These are phyloP conservation scores for Drepanosiphum platanoidis DNA, from an alignment of 2,888 invertebrate genomes.

Conservation along the genomic window DNA sequence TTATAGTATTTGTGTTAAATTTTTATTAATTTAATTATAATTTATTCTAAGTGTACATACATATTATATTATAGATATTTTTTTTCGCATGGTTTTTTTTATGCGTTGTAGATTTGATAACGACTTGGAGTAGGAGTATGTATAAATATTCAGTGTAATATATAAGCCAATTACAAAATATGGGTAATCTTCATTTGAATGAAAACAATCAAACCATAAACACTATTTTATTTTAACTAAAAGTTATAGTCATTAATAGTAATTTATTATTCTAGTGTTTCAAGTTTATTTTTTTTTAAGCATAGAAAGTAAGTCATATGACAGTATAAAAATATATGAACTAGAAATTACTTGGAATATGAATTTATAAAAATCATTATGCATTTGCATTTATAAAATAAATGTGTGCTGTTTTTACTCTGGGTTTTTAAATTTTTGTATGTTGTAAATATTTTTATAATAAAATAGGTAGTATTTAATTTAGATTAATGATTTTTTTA, in stretches of 20 bases:
- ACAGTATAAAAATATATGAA: too few species aligned
- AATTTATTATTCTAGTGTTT: not conserved
- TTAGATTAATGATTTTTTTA: not conserved
- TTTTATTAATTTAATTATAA: constrained; percentile 31
- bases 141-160: constrained; percentile 1
- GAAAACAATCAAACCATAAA: constrained; percentile 18
- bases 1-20: not conserved
- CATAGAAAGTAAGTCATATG: constrained; percentile 21
- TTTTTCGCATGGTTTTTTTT: constrained; percentile 1
- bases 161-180: not conserved
- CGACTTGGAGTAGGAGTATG: constrained; percentile 24
- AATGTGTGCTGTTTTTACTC: not conserved
- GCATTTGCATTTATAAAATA: not conserved
- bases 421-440: not conserved
- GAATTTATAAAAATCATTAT: too few species aligned
- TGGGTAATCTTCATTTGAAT: constrained; percentile 23
- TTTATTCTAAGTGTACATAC: too few species aligned
- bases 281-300: not conserved
- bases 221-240: not conserved
- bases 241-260: not conserved
- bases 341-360: too few species aligned
- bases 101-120: constrained; percentile 35
- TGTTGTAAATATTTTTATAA: not conserved
- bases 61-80: not conserved
- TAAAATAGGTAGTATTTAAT: not conserved